Percentiles rank a stretch among this genome's conserved stretches.
Conservation (phyloP, 2,113 vertebrate genomes). For the Alethe diademata region DNA sequence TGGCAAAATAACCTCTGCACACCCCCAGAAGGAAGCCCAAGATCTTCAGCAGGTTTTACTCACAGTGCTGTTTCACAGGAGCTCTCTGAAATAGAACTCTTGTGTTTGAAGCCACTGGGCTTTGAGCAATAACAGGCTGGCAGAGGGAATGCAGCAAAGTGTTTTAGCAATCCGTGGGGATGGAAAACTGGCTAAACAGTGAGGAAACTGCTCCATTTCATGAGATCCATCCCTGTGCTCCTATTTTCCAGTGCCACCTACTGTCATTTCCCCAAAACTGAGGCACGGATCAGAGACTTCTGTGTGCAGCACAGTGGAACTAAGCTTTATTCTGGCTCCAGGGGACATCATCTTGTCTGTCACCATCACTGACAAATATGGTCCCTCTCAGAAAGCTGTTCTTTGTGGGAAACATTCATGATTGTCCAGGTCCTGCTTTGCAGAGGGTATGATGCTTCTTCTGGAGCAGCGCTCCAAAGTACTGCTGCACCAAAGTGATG, state of each 20-base stretch:
- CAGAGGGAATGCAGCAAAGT: not conserved
- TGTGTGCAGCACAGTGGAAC: not conserved
- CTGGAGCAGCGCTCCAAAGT: not conserved
- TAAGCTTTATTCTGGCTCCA: not conserved
- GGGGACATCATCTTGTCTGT: not conserved
- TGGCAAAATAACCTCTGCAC: not conserved
- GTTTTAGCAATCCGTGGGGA: not conserved
- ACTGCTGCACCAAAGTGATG: not conserved
- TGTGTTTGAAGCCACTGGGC: not conserved
- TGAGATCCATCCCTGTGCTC: not conserved
- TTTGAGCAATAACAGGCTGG: not conserved
- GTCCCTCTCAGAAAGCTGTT: not conserved
- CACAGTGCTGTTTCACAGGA: not conserved
- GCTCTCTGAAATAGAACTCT: not conserved
- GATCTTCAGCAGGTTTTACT: not conserved
- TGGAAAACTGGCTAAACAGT: not conserved
- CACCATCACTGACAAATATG: not conserved
- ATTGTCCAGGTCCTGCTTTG: not conserved
- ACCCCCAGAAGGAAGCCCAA: not conserved
- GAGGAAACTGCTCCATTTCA: not conserved
- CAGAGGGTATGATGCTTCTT: too few species aligned
- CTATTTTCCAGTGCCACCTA: conserved; percentile 71
- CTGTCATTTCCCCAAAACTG: conserved; percentile 7
- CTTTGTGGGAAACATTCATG: not conserved
- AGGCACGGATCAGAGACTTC: not conserved